A percentile compares a stretch with the other conserved stretches of the same genome.
Conservation (phyloP, 2,797 vertebrate species). For the Pygocentrus nattereri region DNA sequence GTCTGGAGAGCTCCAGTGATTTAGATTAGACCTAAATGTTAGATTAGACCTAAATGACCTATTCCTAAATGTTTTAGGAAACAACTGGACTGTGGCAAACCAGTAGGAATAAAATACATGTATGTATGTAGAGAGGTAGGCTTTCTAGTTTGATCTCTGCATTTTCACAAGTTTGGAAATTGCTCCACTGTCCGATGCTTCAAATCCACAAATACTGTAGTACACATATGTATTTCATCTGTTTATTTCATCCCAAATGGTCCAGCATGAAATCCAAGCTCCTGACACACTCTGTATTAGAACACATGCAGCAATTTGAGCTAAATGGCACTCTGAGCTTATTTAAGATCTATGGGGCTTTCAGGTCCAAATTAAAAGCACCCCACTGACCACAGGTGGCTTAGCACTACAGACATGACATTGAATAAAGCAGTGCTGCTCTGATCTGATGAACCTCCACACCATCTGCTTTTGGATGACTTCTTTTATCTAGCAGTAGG, state of each 20-base stretch:
- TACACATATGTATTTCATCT: neutral
- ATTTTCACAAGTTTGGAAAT: too few relatives aligned
- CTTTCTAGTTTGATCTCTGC: too few relatives aligned
- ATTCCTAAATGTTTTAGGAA: too few relatives aligned
- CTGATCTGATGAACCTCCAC: conserved; percentile 44
- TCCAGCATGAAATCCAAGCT: neutral
- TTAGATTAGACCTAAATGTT: too few relatives aligned
- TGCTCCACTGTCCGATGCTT: neutral
- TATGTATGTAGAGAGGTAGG: too few relatives aligned
- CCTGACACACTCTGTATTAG: conserved; percentile 13
- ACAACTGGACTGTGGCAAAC: too few relatives aligned
- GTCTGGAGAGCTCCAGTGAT: too few relatives aligned
- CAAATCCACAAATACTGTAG: neutral
- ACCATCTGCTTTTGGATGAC: conserved; percentile 5
- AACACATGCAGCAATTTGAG: conserved; percentile 34
- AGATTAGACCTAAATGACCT: too few relatives aligned
- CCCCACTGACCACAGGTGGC: conserved; percentile 45
- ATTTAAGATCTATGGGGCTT: conserved; percentile 49
- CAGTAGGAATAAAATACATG: too few relatives aligned
- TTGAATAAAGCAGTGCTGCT: conserved; percentile 37
- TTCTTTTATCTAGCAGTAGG: neutral
- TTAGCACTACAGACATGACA: conserved; percentile 40
- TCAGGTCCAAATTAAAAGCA: conserved; percentile 55
- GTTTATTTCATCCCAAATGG: neutral
- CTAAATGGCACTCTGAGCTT: conserved; percentile 39